Conservation (phyloP, 2,797 vertebrate genomes). For the Scolopax bukidnonensis region DNA sequence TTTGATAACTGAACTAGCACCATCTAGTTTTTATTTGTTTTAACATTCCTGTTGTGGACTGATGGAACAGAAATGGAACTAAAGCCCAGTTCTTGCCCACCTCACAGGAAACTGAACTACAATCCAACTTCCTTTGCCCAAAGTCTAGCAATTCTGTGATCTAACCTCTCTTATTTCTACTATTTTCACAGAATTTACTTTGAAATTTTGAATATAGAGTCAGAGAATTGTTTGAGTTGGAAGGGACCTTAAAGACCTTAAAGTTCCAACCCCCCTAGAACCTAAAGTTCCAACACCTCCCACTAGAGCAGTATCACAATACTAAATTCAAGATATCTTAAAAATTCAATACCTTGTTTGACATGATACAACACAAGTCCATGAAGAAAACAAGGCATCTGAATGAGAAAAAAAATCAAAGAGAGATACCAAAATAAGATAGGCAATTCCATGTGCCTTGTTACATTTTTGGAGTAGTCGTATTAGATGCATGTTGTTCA, state of each 20-base stretch:
- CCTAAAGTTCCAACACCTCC: too few species aligned
- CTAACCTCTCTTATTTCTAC: neutral
- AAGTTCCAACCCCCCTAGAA: too few species aligned
- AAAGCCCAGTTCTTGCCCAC: neutral
- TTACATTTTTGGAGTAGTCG: neutral
- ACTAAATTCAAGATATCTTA: neutral
- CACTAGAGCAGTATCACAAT: neutral
- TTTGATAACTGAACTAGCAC: neutral
- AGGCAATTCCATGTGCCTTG: slow-evolving; percentile 30
- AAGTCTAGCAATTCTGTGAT: neutral
- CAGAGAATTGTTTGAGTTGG: too few species aligned
- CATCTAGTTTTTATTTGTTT: neutral
- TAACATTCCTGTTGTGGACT: neutral
- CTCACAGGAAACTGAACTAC: neutral
- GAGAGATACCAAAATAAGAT: neutral
- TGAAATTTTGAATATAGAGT: neutral
- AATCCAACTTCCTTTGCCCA: neutral
- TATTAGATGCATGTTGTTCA: slow-evolving; percentile 23
- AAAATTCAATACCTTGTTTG: neutral
- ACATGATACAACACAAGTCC: neutral
- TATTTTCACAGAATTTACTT: neutral
- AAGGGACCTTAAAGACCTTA: too few species aligned
- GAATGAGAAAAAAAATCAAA: neutral
- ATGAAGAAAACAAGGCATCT: neutral
- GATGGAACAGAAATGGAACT: neutral